Evolutionary conservation across 2,888 invertebrate genomes (phyloP), one percentile per base, ranked within the genome.

Genomic region (Oxyteleia sp.): DNA sequence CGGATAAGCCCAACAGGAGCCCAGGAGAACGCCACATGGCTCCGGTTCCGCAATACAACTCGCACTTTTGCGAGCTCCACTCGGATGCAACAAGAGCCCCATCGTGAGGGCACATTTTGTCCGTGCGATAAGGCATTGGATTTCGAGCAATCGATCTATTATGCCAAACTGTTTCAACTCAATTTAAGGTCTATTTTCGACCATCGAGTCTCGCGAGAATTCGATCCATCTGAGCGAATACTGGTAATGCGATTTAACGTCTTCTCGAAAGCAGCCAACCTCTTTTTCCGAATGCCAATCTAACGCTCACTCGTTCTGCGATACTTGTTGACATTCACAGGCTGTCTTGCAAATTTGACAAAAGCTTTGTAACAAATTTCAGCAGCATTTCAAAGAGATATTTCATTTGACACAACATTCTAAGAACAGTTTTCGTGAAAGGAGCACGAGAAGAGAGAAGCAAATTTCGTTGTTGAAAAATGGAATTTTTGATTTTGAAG

Each of bases 1-100:
- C 90, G 91, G 88, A 91, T 92, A 91, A 92, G 91, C 90, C 91
- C 88, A 87, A 89, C 86, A 83, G 88, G 32, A 86, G 90, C 89
- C 90, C 87, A 86, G 87, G 85, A 84, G 87, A 69, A 85, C 88
- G 87, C 90, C 91, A 90, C 89, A 89, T 91, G 90, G 89, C 88
- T 87, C 82, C 72, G 43, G 43, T 74, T 69, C 29, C 64, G 78
- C 66, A 71, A 76, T 74, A 86, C 76, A 82, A 57, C 66, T 76
- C 68, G 71, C 69, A 64, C 76, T 80, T 72, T 84, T 79, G 61
- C 71, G 41, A 68, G 51, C 76, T 85, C 55, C 74, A 57, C 85
- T 85, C 78, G 76, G 61, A 82, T 78, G 80, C 82, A 85, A 85
- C 85, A 83, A 84, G 84, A 82, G 82, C 82, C 59, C 29, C 74